Conservation (phyloP, 2,888 invertebrate genomes). For the Sturmia bella region DNA sequence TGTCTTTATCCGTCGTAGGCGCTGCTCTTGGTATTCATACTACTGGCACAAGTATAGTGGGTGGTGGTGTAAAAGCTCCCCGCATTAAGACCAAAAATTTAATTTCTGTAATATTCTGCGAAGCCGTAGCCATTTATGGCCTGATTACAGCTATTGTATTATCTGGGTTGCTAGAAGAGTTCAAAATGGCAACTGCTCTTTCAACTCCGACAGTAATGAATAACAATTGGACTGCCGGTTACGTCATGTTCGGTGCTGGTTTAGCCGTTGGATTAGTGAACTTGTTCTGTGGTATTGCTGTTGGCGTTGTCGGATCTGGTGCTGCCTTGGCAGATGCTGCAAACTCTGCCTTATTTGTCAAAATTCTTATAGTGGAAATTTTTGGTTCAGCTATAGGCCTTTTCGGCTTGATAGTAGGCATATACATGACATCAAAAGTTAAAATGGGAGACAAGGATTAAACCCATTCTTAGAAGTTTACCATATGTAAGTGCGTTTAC, state of each 20-base stretch:
- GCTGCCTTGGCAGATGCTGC: slow-evolving; percentile 99
- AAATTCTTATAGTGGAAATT: slow-evolving; percentile 99
- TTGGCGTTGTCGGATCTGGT: slow-evolving; percentile 99
- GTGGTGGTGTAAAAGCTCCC: slow-evolving; percentile 99
- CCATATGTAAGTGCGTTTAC: slow-evolving; percentile 44
- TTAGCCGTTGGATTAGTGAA: slow-evolving; percentile 97
- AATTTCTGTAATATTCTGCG: slow-evolving; percentile 99
- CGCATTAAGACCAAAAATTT: slow-evolving; percentile 99
- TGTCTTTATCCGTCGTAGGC: slow-evolving; percentile 97
- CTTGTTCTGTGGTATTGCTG: slow-evolving; percentile 94
- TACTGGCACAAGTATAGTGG: slow-evolving; percentile 97
- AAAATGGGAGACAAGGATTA: slow-evolving; percentile 88
- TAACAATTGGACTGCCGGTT: slow-evolving; percentile 92
- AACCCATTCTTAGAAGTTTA: slow-evolving; percentile 66
- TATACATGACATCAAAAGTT: slow-evolving; percentile 93
- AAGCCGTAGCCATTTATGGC: slow-evolving; percentile 99
- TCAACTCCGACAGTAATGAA: slow-evolving; percentile 81
- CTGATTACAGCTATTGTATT: slow-evolving; percentile 99
- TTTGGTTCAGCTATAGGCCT: slow-evolving; percentile 99
- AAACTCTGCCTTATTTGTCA: slow-evolving; percentile 97
- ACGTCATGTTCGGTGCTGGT: slow-evolving; percentile 98
- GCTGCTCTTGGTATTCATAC: slow-evolving; percentile 99
- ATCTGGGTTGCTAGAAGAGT: slow-evolving; percentile 89
- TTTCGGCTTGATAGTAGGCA: slow-evolving; percentile 98
- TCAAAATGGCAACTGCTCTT: slow-evolving; percentile 76